Conservation (phyloP, 1,140 invertebrate genomes). For the Vanessa tameamea region DNA sequence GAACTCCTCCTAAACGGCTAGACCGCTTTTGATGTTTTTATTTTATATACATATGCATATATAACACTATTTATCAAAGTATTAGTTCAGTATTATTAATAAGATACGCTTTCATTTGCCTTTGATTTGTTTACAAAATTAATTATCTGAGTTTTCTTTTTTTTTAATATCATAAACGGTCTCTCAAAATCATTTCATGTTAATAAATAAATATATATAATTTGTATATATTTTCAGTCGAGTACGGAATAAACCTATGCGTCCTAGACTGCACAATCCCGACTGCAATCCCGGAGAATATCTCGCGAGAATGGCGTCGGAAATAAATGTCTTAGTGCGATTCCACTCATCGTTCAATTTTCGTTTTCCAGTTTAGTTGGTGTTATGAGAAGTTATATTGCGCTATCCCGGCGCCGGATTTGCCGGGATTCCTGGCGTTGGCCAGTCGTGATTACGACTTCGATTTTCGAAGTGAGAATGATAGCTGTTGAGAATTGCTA, state of each 20-base stretch:
- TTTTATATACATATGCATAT: no score
- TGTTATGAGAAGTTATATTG: slow-evolving; percentile 32
- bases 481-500: background rate
- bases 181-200: no score
- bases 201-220: no score
- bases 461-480: background rate
- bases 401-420: slow-evolving; percentile 6
- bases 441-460: slow-evolving; percentile 1
- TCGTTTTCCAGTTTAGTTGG: slow-evolving; percentile 14
- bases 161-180: no score
- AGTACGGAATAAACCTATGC: slow-evolving; percentile 13
- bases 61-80: no score
- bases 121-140: no score
- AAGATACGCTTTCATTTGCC: no score
- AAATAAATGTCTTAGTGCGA: slow-evolving; percentile 41
- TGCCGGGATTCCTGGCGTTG: slow-evolving; percentile 16
- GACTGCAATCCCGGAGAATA: slow-evolving; percentile 32
- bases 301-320: slow-evolving; percentile 27
- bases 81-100: no score
- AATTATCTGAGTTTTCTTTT: no score
- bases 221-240: background rate
- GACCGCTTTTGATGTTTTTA: no score
- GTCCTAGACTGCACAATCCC: slow-evolving; percentile 31
- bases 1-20: no score
- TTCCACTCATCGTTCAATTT: slow-evolving; percentile 37